Base-by-base conservation (phyloP, 2,888 invertebrate species). In the Eumacrocentrus americanus region DNA sequence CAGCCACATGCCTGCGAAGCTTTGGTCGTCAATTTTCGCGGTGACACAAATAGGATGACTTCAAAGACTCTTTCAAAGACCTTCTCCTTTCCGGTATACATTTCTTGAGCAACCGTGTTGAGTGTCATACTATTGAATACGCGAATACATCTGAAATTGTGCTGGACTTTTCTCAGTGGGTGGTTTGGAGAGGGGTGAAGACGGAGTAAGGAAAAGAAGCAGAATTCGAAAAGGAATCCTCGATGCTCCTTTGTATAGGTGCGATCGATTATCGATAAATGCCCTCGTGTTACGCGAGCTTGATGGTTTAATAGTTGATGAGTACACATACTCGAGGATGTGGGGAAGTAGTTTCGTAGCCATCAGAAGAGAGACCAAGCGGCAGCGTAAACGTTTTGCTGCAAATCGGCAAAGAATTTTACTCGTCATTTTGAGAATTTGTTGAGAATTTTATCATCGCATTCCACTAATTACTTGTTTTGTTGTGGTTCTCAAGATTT, bases 261-360 rank as follows among this genome's bases (percentile, higher is more conserved):
- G 18, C 16, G 29, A 53, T 53, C 40, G 53, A 53, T 53, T 38
- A 53, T 42, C 53, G 40, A 40, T 53, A 38, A 53, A 53, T 37
- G 53, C 37, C 7, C 20, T 12, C 18, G 5, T 16, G 12, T 14
- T 38, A 38, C 11, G n/a, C 35, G 22, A 11, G 50, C 3, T 35
- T n/a, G 14, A 50, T 50, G 16, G 34, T 14, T 18, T 34, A 35
- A 9, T 18, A 35, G 29, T 35, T 35, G 9, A n/a, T 11, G 14
- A 22, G 14, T 29, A 50, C 2, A 37, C 12, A 37, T 12, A 40
- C 16, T 14, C 3, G n/a, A n/a, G n/a, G n/a, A n/a, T 20, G 16
- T 5, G 48, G 25, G 18, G 18, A 54, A 42, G 54, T 29, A 42
- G 14, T 34, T 54, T n/a, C n/a, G n/a, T n/a, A n/a, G n/a, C n/a